Percentiles rank a stretch among this genome's conserved stretches.
phyloP scores from a whole-genome alignment of 2,113 vertebrate species.

The Pangasianodon gigas region DNA sequence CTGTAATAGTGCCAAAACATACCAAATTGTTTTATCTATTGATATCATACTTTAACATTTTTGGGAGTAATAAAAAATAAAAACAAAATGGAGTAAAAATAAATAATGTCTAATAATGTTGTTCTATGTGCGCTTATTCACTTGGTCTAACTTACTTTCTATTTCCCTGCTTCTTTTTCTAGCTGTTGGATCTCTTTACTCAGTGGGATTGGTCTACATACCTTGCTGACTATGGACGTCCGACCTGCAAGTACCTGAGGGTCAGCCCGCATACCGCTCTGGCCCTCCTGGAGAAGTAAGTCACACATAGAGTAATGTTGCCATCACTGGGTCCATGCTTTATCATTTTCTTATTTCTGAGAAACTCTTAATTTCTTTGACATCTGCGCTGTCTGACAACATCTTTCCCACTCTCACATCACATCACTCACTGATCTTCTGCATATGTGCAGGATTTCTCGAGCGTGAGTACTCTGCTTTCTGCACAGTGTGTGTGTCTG shows the following conservation, averaged over 20 bases:
- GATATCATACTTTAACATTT: neutral
- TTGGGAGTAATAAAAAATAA: neutral
- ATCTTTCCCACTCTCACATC: constrained; percentile 33
- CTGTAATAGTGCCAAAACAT: neutral
- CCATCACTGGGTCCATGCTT: neutral
- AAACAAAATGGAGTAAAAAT: neutral
- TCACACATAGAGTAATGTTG: neutral
- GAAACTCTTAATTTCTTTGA: neutral
- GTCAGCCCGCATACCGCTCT: constrained; percentile 91
- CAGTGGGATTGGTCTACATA: constrained; percentile 98
- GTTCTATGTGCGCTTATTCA: neutral
- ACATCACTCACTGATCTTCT: constrained; percentile 5
- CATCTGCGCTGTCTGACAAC: neutral
- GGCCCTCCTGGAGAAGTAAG: constrained; percentile 93
- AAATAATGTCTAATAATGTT: neutral
- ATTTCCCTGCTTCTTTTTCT: neutral
- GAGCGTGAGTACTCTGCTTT: constrained; percentile 55
- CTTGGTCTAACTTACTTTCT: neutral
- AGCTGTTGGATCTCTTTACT: constrained; percentile 95
- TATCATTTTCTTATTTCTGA: neutral
- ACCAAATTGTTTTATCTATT: neutral
- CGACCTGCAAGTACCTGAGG: constrained; percentile 90
- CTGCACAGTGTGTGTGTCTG: constrained; percentile 24
- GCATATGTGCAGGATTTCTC: constrained; percentile 52
- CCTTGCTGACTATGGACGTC: constrained; percentile 90